Conservation (phyloP, 2,113 vertebrate genomes). For the Neolamprologus brichardi region DNA sequence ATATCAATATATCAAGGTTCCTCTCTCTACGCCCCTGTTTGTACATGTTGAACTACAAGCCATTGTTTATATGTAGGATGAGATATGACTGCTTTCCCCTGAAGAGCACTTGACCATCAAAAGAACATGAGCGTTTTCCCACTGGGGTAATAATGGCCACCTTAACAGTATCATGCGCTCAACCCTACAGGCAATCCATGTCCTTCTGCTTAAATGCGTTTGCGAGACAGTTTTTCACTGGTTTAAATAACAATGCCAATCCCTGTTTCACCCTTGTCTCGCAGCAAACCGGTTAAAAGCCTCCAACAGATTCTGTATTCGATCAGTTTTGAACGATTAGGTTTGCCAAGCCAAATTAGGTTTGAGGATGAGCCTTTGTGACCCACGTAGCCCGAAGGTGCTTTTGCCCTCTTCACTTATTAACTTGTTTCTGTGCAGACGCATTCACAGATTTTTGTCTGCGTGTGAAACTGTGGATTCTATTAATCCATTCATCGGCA, state of each 20-base stretch:
- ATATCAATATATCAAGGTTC: not conserved
- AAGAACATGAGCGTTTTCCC: conserved; percentile 2
- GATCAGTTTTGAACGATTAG: conserved; percentile 58
- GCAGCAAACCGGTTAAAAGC: conserved; percentile 37
- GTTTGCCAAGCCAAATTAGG: conserved; percentile 66
- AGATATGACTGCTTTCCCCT: conserved; percentile 5
- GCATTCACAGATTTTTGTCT: conserved; percentile 9
- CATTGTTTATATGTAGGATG: not conserved
- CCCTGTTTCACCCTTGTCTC: conserved; percentile 49
- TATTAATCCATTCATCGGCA: conserved; percentile 26
- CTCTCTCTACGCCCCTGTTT: not conserved
- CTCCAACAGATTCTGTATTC: conserved; percentile 36
- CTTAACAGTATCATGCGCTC: conserved; percentile 56
- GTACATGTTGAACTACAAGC: not conserved
- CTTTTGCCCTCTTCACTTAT: conserved; percentile 37
- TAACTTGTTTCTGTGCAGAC: conserved; percentile 12
- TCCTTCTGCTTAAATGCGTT: conserved; percentile 3
- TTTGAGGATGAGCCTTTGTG: conserved; percentile 56
- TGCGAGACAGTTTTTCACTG: conserved; percentile 41
- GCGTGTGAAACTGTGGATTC: conserved; percentile 25
- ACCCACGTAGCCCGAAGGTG: conserved; percentile 47
- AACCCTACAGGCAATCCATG: conserved; percentile 27
- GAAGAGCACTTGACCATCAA: conserved; percentile 47
- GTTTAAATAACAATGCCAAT: conserved; percentile 56
- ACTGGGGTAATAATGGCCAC: conserved; percentile 32